phyloP scores from a whole-genome alignment of 2,797 vertebrate genomes.

The Danio jaintianensis region DNA sequence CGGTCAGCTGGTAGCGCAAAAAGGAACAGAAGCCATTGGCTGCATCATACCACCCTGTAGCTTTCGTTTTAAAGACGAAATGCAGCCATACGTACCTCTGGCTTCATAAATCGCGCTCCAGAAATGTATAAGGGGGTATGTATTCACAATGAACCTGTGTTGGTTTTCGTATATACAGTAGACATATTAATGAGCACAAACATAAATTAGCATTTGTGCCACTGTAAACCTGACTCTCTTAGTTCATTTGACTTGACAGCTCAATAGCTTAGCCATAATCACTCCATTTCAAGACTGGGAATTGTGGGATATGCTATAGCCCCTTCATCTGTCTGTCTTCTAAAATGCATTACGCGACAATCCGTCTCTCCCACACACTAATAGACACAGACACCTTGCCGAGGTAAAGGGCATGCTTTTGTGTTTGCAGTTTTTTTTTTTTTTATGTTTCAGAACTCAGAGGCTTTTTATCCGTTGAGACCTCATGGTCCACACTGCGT shows the following conservation, averaged over 20 bases:
- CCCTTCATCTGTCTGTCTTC: slow-evolving; percentile 25
- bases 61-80: too few relatives aligned
- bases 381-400: slow-evolving; percentile 35
- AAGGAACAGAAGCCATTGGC: too few relatives aligned
- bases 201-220: too few relatives aligned
- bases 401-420: slow-evolving; percentile 52
- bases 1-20: too few relatives aligned
- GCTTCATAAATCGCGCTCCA: too few relatives aligned
- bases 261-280: slow-evolving; percentile 13
- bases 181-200: too few relatives aligned
- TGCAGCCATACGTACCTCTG: too few relatives aligned
- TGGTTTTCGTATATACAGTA: too few relatives aligned
- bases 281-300: slow-evolving; percentile 1
- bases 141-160: too few relatives aligned
- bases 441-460: slow-evolving; percentile 56
- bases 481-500: slow-evolving; percentile 66
- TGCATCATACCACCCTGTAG: too few relatives aligned
- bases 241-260: slow-evolving; percentile 15
- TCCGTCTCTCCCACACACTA: slow-evolving; percentile 38
- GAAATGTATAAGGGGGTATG: too few relatives aligned
- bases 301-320: slow-evolving; percentile 17
- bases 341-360: slow-evolving; percentile 31
- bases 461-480: slow-evolving; percentile 63
- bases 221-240: neutral
- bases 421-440: slow-evolving; percentile 38